These are phyloP conservation scores for Anguilla obscura DNA, from an alignment of 2,797 vertebrate genomes.

Conservation along the genomic window DNA sequence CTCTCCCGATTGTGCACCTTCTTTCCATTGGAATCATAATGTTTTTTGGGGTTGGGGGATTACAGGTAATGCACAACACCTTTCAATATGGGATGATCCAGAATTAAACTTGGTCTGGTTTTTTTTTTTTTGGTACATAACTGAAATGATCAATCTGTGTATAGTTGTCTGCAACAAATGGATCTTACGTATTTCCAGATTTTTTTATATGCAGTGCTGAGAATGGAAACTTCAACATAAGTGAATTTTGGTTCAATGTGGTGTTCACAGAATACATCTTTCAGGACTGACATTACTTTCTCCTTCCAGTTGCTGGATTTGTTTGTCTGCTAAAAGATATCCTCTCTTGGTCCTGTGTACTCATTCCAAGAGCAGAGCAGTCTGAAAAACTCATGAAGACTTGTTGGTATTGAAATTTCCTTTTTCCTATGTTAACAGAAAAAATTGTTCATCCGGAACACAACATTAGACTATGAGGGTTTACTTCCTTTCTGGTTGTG, in stretches of 20 bases:
- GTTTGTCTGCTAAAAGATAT: not conserved
- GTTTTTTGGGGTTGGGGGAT: not conserved
- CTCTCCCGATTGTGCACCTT: not conserved
- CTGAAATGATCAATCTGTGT: not conserved
- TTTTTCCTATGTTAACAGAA: not conserved
- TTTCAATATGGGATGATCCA: not conserved
- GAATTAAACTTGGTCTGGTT: not conserved
- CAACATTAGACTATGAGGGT: not conserved
- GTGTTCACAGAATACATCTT: not conserved
- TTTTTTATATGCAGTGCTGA: not conserved
- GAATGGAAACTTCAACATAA: not conserved
- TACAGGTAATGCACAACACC: not conserved
- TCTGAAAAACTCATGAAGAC: not conserved
- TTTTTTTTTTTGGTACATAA: not conserved
- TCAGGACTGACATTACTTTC: not conserved
- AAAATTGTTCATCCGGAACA: not conserved
- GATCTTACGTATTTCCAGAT: not conserved
- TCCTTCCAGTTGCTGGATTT: not conserved
- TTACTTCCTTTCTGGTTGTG: not conserved
- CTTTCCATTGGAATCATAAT: not conserved
- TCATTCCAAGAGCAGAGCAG: not conserved
- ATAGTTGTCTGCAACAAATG: not conserved
- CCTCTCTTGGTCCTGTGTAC: not conserved
- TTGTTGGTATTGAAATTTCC: not conserved
- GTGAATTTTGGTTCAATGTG: not conserved